A percentile compares a stretch with the other conserved stretches of the same genome.
Evolutionary conservation across 2,888 invertebrate species (phyloP).

Genomic region (Alviniconcha strummeri): DNA sequence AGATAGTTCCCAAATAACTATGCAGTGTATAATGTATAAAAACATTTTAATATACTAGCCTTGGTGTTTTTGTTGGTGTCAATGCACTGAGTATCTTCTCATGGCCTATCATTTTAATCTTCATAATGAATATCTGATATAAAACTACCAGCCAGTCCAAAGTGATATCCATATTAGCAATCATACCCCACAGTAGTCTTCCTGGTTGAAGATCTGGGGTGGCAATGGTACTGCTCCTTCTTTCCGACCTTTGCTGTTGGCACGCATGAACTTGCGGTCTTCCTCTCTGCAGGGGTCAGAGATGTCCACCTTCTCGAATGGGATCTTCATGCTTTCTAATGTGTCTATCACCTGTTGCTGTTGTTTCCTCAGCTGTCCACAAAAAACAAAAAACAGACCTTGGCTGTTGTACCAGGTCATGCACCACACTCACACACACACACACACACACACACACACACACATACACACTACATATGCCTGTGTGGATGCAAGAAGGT

Average conservation of each 20-base stretch:
- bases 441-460: conserved; percentile 2
- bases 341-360: conserved; percentile 96
- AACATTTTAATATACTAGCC: too few relatives aligned
- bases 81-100: too few relatives aligned
- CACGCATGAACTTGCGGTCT: conserved; percentile 94
- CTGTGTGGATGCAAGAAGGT: too few relatives aligned
- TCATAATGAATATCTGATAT: too few relatives aligned
- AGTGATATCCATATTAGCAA: background rate
- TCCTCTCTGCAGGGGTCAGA: conserved; percentile 93
- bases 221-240: conserved; percentile 76
- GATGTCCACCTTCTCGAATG: conserved; percentile 93
- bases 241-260: conserved; percentile 77
- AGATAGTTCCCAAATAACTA: too few relatives aligned
- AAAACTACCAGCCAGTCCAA: too few relatives aligned
- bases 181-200: conserved; percentile 92
- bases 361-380: conserved; percentile 90
- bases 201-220: conserved; percentile 95
- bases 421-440: background rate
- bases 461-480: conserved; percentile 2
- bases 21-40: too few relatives aligned
- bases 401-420: too few relatives aligned
- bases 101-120: too few relatives aligned
- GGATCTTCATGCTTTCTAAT: conserved; percentile 91
- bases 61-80: too few relatives aligned
- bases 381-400: background rate